Evolutionary conservation across 2,888 invertebrate genomes (phyloP).

Genomic region (Acrobasis suavella): DNA sequence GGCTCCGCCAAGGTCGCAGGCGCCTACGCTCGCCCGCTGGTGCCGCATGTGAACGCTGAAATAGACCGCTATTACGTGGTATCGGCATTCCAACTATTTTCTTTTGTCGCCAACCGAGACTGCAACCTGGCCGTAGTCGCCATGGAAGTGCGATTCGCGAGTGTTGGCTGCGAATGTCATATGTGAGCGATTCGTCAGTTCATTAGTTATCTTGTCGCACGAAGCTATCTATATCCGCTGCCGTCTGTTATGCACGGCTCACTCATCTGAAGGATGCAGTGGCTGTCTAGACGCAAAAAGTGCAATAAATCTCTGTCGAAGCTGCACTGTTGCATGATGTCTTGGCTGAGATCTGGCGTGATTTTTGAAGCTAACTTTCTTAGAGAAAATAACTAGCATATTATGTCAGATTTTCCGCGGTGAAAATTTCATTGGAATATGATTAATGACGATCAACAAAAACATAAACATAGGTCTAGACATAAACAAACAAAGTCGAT

Average conservation of each 20-base stretch:
- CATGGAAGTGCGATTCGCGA: constrained; percentile 54
- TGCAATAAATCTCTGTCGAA: constrained; percentile 63
- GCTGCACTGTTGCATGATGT: constrained; percentile 45
- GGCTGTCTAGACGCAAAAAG: constrained; percentile 51
- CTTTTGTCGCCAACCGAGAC: constrained; percentile 64
- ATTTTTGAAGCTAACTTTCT: neutral
- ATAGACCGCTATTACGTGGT: constrained; percentile 72
- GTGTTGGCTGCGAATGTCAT: constrained; percentile 29
- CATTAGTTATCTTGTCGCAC: constrained; percentile 45
- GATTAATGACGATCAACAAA: constrained; percentile 16
- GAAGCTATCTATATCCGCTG: constrained; percentile 43
- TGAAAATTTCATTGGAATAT: neutral
- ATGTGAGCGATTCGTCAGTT: constrained; percentile 35
- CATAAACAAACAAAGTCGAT: constrained; percentile 21
- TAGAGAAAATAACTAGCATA: neutral
- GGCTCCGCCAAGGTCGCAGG: constrained; percentile 71
- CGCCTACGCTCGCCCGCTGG: constrained; percentile 76
- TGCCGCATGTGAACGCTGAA: constrained; percentile 68
- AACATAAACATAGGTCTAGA: constrained; percentile 19
- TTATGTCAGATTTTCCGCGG: neutral
- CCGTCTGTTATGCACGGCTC: constrained; percentile 47
- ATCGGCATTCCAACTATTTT: constrained; percentile 72
- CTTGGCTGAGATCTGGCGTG: constrained; percentile 38
- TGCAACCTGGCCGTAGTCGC: constrained; percentile 52
- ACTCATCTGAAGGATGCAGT: constrained; percentile 50